Conservation (phyloP, 2,888 invertebrate genomes). For the Trissonchulus latispiculum region DNA sequence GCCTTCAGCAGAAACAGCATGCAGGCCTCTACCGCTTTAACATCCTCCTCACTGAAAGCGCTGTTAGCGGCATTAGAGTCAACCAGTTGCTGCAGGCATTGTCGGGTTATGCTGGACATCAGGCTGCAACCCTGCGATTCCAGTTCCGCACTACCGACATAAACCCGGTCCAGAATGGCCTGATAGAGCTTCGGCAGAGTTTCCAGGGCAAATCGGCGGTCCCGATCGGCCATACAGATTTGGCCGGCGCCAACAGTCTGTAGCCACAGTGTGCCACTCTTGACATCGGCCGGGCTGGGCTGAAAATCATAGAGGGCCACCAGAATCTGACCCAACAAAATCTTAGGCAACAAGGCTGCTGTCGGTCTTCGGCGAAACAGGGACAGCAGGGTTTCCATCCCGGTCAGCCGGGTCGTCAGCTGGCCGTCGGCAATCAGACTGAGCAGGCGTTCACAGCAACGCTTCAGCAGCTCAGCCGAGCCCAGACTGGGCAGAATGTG, state of each 20-base stretch:
- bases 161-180: background rate
- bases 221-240: background rate
- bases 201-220: background rate
- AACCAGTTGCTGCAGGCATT: background rate
- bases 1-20: background rate
- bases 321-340: constrained; percentile 8
- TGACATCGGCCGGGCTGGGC: background rate
- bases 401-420: constrained; percentile 21
- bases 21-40: background rate
- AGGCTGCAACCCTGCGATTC: background rate
- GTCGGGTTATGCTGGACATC: background rate
- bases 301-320: background rate
- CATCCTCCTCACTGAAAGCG: background rate
- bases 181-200: background rate
- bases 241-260: background rate
- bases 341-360: constrained; percentile 33
- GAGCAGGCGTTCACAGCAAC: background rate
- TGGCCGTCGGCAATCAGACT: background rate
- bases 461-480: background rate
- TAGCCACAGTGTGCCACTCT: background rate
- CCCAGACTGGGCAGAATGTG: background rate
- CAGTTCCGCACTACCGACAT: background rate
- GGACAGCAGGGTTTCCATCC: constrained; percentile 35
- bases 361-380: constrained; percentile 34
- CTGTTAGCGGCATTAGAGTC: background rate